Evolutionary conservation across 2,888 invertebrate genomes (phyloP).

Genomic region (Parnassius mnemosyne): DNA sequence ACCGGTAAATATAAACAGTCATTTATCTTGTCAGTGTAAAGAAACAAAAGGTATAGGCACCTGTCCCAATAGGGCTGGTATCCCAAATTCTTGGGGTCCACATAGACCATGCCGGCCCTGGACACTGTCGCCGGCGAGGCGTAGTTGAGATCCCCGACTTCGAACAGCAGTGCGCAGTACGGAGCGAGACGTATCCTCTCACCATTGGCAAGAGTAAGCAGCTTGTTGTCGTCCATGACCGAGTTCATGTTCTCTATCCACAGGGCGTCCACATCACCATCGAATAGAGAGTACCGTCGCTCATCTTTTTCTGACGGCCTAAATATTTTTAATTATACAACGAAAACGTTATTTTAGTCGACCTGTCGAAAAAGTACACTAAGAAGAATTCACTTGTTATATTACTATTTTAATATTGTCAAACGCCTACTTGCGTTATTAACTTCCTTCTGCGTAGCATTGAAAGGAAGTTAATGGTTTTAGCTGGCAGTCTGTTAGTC

Average conservation of each 20-base stretch:
- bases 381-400: no score
- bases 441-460: no score
- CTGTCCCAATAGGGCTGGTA: slow-evolving; percentile 92
- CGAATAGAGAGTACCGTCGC: slow-evolving; percentile 91
- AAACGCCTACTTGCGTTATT: no score
- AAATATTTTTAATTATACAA: slow-evolving; percentile 36
- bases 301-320: slow-evolving; percentile 87
- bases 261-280: slow-evolving; percentile 95
- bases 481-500: no score
- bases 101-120: slow-evolving; percentile 95
- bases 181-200: slow-evolving; percentile 91
- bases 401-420: no score
- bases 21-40: no score
- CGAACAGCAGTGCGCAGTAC: slow-evolving; percentile 91
- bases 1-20: no score
- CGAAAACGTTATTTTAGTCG: no score
- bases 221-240: slow-evolving; percentile 96
- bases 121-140: slow-evolving; percentile 97
- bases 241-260: slow-evolving; percentile 99
- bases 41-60: slow-evolving; percentile 36
- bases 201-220: slow-evolving; percentile 94
- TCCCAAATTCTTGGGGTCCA: slow-evolving; percentile 94
- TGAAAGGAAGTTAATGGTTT: no score
- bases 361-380: no score
- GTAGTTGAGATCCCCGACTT: slow-evolving; percentile 93